Base-by-base conservation (phyloP, 1,140 invertebrate genomes). In the Drosophila rhopaloa region DNA sequence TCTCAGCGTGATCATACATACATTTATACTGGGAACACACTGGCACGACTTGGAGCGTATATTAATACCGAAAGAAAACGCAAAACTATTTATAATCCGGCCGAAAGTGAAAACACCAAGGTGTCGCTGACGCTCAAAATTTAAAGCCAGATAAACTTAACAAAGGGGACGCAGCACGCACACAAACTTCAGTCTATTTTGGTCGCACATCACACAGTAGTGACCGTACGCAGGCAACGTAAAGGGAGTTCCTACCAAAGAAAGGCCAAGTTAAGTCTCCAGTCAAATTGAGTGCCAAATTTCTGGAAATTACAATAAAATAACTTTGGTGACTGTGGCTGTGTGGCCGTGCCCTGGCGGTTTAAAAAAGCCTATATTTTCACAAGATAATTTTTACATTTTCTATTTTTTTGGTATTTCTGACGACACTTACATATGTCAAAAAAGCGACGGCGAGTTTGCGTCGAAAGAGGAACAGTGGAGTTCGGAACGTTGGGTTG, bases 171-270 rank as follows among this genome's bases (percentile, higher is more conserved):
- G 58, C 19, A 56, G 56, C 53, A 61, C 60, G 44, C 46, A 58
- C 77, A 77, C 81, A 63, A 73, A 81, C 80, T 81, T 66, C 73
- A 65, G 80, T 85, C 81, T 85, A 81, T 81, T 86, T 86, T 86
- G 61, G 75, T 81, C 57, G 44, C 63, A 59, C 48, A 79, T 79
- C 63, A 54, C 63, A 66, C 58, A 70, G 78, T 76, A 66, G 73
- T 81, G 67, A 62, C 73, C 72, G 73, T 75, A 79, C 50, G 72
- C 56, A 71, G 55, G 55, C 43, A 44, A 70, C 59, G 63, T 55
- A 73, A 37, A 48, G 54, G 6, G 51, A 14, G 16, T 53, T 61
- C 54, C 59, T 72, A 57, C 13, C 60, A 55, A 44, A 68, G 46
- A 66, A 62, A 41, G 24, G 38, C 24, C 41, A 68, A 65, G 40